phyloP scores from a whole-genome alignment of 2,113 vertebrate genomes.

The Zapornia atra region DNA sequence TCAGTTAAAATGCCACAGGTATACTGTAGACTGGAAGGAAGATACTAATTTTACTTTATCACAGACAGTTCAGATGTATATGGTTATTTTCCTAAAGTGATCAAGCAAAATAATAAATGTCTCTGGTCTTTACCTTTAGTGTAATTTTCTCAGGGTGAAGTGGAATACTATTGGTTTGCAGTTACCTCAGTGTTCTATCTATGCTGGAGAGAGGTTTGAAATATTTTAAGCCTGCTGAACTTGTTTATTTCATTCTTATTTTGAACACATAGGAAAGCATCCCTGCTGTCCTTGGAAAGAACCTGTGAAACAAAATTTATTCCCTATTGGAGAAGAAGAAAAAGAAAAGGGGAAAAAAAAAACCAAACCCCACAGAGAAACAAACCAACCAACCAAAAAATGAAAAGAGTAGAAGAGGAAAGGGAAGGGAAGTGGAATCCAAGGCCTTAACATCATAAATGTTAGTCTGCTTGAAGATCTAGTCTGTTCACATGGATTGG shows the following conservation, averaged over 20 bases:
- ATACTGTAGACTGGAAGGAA: not conserved
- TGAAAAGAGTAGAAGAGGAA: no score
- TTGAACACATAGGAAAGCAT: not conserved
- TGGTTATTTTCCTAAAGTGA: not conserved
- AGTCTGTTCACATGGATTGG: not conserved
- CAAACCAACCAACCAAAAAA: no score
- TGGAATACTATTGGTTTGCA: not conserved
- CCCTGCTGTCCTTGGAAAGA: not conserved
- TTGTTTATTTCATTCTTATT: not conserved
- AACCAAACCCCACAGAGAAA: not conserved
- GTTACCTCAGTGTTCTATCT: not conserved
- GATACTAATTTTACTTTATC: not conserved
- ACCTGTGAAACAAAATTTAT: not conserved
- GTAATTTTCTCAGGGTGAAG: not conserved
- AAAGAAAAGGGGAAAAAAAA: not conserved
- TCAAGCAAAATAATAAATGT: not conserved
- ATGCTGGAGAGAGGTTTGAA: not conserved
- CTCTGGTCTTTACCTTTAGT: not conserved
- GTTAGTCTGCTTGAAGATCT: not conserved
- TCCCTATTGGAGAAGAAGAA: not conserved
- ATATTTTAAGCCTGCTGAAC: not conserved
- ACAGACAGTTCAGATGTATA: not conserved
- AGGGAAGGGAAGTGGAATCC: not conserved
- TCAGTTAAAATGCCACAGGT: not conserved
- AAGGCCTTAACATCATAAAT: not conserved